Evolutionary conservation across 2,888 invertebrate genomes (phyloP).

Genomic region (Pammene aurita): DNA sequence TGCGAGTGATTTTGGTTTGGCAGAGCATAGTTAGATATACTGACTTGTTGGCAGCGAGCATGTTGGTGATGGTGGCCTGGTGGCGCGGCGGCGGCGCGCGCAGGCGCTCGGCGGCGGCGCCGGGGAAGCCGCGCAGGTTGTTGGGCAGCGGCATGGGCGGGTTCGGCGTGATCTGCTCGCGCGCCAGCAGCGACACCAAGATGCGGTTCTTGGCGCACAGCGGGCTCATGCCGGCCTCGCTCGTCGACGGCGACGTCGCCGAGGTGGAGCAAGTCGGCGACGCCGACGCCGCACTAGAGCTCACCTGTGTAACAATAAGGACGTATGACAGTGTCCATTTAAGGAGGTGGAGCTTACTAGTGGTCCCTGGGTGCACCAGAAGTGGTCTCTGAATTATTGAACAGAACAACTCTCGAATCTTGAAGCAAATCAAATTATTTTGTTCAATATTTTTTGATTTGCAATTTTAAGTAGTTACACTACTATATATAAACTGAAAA

Average conservation of each 20-base stretch:
- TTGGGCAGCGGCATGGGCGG: conserved; percentile 87
- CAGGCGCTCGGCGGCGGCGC: conserved; percentile 53
- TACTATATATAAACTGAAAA: too few relatives aligned
- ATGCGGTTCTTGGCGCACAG: conserved; percentile 93
- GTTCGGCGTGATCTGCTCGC: conserved; percentile 87
- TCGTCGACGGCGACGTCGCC: conserved; percentile 65
- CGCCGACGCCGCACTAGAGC: conserved; percentile 79
- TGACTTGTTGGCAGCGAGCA: conserved; percentile 56
- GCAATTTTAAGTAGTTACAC: too few relatives aligned
- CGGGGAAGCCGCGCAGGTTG: conserved; percentile 68
- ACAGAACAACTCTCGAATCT: too few relatives aligned
- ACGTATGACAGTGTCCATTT: not conserved
- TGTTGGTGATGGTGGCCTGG: conserved; percentile 61
- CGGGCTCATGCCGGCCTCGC: conserved; percentile 82
- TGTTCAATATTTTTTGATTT: too few relatives aligned
- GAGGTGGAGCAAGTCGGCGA: conserved; percentile 66
- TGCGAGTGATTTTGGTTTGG: too few relatives aligned
- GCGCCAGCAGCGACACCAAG: conserved; percentile 91
- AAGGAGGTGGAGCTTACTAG: not conserved
- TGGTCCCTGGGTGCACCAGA: too few relatives aligned
- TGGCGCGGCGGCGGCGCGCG: conserved; percentile 51
- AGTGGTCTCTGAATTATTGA: too few relatives aligned
- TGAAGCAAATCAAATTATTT: too few relatives aligned
- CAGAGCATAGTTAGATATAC: not conserved
- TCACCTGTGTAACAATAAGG: conserved; percentile 70